Percentiles rank a stretch among this genome's conserved stretches.
phyloP scores from a whole-genome alignment of 2,888 invertebrate species.

The Gymnoscelis rufifasciata region DNA sequence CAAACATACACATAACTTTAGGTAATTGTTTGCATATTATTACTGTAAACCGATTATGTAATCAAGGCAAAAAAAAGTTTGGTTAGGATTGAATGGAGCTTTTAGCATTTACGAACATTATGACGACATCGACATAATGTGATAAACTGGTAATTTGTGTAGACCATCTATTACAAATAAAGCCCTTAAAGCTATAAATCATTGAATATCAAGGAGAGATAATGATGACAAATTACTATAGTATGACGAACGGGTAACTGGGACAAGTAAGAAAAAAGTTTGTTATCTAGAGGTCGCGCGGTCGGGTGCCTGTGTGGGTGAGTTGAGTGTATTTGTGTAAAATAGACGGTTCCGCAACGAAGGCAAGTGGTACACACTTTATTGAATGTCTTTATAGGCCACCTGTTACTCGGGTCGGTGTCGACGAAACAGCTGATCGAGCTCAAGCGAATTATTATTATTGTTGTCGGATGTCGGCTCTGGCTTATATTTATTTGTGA shows the following conservation, averaged over 20 bases:
- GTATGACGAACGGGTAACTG: conserved; percentile 13
- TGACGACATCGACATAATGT: neutral
- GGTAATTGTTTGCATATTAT: conserved; percentile 23
- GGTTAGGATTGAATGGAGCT: neutral
- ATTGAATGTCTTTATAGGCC: conserved; percentile 80
- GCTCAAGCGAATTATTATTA: conserved; percentile 74
- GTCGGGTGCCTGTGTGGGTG: conserved; percentile 41
- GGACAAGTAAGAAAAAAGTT: conserved; percentile 16
- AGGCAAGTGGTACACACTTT: conserved; percentile 76
- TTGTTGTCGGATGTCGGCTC: conserved; percentile 68
- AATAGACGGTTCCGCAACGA: conserved; percentile 68
- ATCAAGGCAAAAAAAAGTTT: neutral
- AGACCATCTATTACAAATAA: neutral
- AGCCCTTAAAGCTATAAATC: neutral
- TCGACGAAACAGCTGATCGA: conserved; percentile 75
- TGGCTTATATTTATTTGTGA: conserved; percentile 73
- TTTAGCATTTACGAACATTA: neutral
- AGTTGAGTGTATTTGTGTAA: conserved; percentile 59
- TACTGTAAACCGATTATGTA: neutral
- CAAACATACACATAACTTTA: conserved; percentile 25
- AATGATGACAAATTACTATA: conserved; percentile 9
- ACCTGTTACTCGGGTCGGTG: conserved; percentile 79
- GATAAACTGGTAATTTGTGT: neutral
- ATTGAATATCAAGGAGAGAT: neutral
- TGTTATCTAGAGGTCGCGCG: conserved; percentile 21